Conservation (phyloP, 53 echinoderm and acorn worm genomes). For the Hippasteria phrygiana region DNA sequence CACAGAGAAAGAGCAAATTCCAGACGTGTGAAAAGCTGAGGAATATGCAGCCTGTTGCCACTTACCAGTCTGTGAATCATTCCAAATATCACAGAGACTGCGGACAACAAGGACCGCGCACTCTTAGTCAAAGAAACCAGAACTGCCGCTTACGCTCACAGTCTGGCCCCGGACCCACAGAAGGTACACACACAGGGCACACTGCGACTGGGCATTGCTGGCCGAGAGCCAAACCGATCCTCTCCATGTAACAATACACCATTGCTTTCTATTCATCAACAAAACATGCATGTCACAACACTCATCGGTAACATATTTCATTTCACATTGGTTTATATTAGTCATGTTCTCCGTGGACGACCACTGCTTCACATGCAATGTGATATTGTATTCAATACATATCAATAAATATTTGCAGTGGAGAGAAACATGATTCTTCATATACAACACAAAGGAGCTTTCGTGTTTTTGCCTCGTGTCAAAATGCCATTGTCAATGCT, state of each 20-base stretch:
- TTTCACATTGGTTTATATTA: neutral
- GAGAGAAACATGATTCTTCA: neutral
- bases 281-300: conserved; percentile 11
- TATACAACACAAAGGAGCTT: conserved; percentile 15
- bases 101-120: conserved; percentile 50
- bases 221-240: conserved; percentile 37
- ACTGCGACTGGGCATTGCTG: conserved; percentile 50
- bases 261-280: neutral
- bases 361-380: neutral
- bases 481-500: neutral
- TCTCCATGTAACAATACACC: conserved; percentile 36
- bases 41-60: conserved; percentile 45
- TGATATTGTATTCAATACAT: neutral
- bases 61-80: conserved; percentile 38
- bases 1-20: neutral
- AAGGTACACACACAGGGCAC: neutral
- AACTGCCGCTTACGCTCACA: conserved; percentile 61
- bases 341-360: neutral
- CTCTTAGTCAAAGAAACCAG: neutral
- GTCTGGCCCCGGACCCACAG: conserved; percentile 31
- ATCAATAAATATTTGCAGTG: conserved; percentile 13
- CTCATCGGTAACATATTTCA: conserved; percentile 10
- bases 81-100: conserved; percentile 17
- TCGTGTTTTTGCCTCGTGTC: neutral
- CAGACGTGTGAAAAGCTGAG: neutral